Percentiles rank a stretch among this genome's conserved stretches.
Evolutionary conservation across 2,797 vertebrate genomes (phyloP).

Genomic region (Adrianichthys oophorus): DNA sequence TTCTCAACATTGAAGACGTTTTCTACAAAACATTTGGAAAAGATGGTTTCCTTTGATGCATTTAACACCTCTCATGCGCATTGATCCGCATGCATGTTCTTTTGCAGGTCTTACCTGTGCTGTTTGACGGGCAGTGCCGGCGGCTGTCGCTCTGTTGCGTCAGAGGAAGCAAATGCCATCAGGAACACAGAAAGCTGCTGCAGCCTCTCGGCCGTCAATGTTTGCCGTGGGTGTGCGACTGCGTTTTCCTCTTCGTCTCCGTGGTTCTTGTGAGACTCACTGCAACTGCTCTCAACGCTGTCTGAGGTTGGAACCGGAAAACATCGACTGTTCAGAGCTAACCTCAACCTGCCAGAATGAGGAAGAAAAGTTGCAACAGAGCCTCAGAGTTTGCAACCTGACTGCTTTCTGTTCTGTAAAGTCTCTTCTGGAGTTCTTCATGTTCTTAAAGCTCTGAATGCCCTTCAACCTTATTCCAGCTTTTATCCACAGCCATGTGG

Average conservation of each 20-base stretch:
- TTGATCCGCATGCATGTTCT: background rate
- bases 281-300: conserved; percentile 33
- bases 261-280: conserved; percentile 24
- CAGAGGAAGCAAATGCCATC: conserved; percentile 47
- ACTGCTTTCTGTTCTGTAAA: conserved; percentile 6
- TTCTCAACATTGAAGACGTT: too few relatives aligned
- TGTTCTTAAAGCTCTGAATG: conserved; percentile 3
- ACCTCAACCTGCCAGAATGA: conserved; percentile 58
- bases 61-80: too few relatives aligned
- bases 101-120: conserved; percentile 65
- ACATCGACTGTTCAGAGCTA: conserved; percentile 46
- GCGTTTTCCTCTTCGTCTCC: too few relatives aligned
- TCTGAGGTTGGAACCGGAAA: conserved; percentile 69
- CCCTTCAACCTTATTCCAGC: background rate
- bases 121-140: conserved; percentile 77
- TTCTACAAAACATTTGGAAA: too few relatives aligned
- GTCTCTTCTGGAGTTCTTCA: conserved; percentile 19
- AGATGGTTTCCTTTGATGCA: too few relatives aligned
- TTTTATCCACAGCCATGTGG: background rate
- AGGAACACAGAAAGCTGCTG: conserved; percentile 6
- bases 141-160: conserved; percentile 38
- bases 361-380: conserved; percentile 45
- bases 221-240: too few relatives aligned
- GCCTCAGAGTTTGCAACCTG: background rate
- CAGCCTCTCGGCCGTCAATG: conserved; percentile 1